Conservation (phyloP, 2,797 vertebrate species). For the Tiaroga cobitis region DNA sequence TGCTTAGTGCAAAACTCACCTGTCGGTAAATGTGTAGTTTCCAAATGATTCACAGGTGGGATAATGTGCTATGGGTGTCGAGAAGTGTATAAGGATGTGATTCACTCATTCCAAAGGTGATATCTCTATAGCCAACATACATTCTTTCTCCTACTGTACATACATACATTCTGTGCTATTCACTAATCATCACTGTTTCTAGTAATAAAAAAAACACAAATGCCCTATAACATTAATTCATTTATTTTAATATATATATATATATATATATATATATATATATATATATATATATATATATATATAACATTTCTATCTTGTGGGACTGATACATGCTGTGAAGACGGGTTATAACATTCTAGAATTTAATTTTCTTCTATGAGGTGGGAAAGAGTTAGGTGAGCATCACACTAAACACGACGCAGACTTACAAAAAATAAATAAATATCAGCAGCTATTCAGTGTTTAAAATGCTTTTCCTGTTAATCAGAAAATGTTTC, state of each 20-base stretch:
- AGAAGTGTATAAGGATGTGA: background rate
- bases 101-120: background rate
- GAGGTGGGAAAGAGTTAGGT: background rate
- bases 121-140: no score
- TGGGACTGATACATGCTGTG: background rate
- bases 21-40: background rate
- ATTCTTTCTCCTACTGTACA: no score
- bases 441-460: background rate
- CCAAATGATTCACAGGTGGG: background rate
- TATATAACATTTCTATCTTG: background rate
- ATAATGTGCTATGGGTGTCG: background rate
- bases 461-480: background rate
- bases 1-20: background rate
- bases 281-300: no score
- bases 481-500: background rate
- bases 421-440: no score
- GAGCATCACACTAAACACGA: background rate
- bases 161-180: background rate
- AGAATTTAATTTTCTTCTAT: background rate
- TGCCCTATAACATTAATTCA: background rate
- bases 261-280: no score
- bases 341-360: background rate
- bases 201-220: background rate
- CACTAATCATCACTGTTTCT: background rate
- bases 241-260: no score